These are phyloP conservation scores for Brevimyrus niger DNA, from an alignment of 2,113 vertebrate species.

Conservation along the genomic window DNA sequence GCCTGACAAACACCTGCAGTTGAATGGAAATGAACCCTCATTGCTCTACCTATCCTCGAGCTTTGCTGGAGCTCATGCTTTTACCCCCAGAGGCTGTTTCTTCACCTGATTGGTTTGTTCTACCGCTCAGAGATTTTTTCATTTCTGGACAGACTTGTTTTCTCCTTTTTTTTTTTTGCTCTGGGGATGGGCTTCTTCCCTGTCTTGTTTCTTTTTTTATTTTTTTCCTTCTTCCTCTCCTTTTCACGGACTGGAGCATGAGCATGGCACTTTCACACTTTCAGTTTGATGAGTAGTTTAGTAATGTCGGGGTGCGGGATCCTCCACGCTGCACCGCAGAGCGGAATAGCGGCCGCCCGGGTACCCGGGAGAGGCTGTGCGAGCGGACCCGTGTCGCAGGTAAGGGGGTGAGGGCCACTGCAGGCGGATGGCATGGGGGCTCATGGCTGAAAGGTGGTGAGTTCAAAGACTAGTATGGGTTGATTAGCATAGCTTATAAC, in stretches of 20 bases:
- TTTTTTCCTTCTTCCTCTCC: conserved; percentile 22
- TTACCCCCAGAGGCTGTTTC: not conserved
- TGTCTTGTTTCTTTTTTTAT: conserved; percentile 20
- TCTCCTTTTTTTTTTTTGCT: conserved; percentile 4
- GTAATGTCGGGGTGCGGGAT: not conserved
- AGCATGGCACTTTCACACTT: conserved; percentile 11
- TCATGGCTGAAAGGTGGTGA: not conserved
- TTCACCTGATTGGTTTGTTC: conserved; percentile 13
- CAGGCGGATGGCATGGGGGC: not conserved
- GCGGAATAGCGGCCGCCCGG: not conserved
- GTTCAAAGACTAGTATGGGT: too few relatives aligned
- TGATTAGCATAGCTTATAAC: not conserved
- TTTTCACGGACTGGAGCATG: not conserved
- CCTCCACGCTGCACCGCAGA: not conserved
- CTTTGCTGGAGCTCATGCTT: not conserved
- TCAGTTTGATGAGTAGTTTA: conserved; percentile 8
- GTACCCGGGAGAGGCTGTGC: conserved; percentile 18
- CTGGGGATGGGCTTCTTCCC: conserved; percentile 27
- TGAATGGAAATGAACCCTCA: not conserved
- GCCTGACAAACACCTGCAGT: not conserved
- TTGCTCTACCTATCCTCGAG: conserved; percentile 11
- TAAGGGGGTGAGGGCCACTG: not conserved
- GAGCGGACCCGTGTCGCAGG: conserved; percentile 24
- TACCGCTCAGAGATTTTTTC: conserved; percentile 15
- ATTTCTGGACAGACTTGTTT: conserved; percentile 25